Evolutionary conservation across 2,888 invertebrate species (phyloP).

Genomic region (Callosobruchus maculatus): DNA sequence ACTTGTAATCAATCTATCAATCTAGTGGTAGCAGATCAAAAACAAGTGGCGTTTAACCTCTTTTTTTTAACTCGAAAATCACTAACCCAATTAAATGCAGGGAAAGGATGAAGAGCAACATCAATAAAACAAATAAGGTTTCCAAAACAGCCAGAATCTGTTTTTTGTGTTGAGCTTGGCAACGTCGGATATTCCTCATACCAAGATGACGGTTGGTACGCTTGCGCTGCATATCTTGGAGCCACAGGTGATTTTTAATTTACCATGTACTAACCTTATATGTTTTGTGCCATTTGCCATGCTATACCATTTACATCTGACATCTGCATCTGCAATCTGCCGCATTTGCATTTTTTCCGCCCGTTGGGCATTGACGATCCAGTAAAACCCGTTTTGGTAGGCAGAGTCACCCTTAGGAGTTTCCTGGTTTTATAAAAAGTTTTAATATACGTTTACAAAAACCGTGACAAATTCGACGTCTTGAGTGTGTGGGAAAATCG

Average conservation of each 20-base stretch:
- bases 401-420: neutral
- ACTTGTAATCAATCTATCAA: no score
- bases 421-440: neutral
- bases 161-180: neutral
- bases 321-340: neutral
- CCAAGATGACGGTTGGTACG: neutral
- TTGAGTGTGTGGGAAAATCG: neutral
- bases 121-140: no score
- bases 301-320: no score
- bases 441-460: neutral
- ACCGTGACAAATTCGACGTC: neutral
- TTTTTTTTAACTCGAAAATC: no score
- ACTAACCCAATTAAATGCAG: no score
- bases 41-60: no score
- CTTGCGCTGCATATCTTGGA: neutral
- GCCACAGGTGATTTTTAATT: neutral
- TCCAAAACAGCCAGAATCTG: no score
- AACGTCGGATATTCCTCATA: neutral
- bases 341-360: neutral
- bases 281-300: no score
- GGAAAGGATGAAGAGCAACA: no score
- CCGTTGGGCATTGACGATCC: neutral
- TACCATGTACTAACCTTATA: no score
- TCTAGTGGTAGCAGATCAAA: no score
- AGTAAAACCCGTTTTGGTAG: neutral